phyloP scores from a whole-genome alignment of 2,888 invertebrate species.

The Tipula confusa region DNA sequence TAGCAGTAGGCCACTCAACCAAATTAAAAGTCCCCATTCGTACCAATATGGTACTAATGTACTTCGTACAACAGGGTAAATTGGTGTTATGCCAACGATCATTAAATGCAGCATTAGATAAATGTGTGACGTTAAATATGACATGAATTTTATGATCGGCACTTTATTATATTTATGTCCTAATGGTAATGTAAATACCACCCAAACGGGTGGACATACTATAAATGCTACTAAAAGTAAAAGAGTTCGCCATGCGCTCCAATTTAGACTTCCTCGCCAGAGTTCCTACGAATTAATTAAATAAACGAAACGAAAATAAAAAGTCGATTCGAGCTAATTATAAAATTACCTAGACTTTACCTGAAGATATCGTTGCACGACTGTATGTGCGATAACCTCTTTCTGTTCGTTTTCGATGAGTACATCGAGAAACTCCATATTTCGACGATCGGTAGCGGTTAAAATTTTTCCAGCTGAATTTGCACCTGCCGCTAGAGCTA shows the following conservation, averaged over 20 bases:
- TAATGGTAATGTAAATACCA: constrained; percentile 89
- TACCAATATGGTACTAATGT: constrained; percentile 88
- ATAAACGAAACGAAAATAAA: not conserved
- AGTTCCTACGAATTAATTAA: constrained; percentile 73
- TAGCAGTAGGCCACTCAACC: constrained; percentile 90
- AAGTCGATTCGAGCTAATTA: not conserved
- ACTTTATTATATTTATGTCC: constrained; percentile 96
- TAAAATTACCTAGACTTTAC: constrained; percentile 51
- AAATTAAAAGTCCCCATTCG: constrained; percentile 91
- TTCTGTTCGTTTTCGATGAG: constrained; percentile 98
- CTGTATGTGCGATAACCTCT: constrained; percentile 94
- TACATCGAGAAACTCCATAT: constrained; percentile 92
- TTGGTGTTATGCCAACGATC: constrained; percentile 83
- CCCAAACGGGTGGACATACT: constrained; percentile 93
- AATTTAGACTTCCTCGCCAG: constrained; percentile 95
- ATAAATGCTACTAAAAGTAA: constrained; percentile 89
- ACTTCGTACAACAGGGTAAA: constrained; percentile 74
- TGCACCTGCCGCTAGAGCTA: constrained; percentile 88
- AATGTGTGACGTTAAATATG: constrained; percentile 96
- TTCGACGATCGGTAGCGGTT: constrained; percentile 90
- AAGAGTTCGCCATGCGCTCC: constrained; percentile 94
- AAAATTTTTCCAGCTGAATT: constrained; percentile 93
- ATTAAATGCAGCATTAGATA: constrained; percentile 92
- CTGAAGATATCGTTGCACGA: constrained; percentile 94
- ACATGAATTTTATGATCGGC: constrained; percentile 99